Percentiles rank a stretch among this genome's conserved stretches.
These are phyloP conservation scores for Archivesica marissinica DNA, from an alignment of 1,140 invertebrate genomes.

Conservation along the genomic window DNA sequence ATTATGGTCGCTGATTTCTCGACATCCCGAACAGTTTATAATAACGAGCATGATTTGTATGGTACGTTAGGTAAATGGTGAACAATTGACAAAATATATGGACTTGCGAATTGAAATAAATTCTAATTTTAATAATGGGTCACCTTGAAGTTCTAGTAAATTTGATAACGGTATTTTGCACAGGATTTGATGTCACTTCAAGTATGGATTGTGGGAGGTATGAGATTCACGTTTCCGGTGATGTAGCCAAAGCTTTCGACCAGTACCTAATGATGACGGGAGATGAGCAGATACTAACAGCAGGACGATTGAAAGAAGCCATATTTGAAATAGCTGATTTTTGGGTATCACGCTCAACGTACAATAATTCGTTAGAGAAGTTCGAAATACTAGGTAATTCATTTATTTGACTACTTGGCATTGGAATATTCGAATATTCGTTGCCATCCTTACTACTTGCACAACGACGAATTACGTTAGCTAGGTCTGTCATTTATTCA, in stretches of 20 bases:
- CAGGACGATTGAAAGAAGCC: slow-evolving; percentile 69
- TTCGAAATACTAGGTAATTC: slow-evolving; percentile 77
- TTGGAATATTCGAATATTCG: too few relatives aligned
- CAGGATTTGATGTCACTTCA: slow-evolving; percentile 78
- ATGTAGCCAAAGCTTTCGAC: slow-evolving; percentile 83
- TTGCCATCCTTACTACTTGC: too few relatives aligned
- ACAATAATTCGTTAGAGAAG: slow-evolving; percentile 60
- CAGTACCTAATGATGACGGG: slow-evolving; percentile 82
- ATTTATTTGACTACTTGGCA: background rate
- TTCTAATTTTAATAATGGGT: too few relatives aligned
- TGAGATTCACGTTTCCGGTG: slow-evolving; percentile 84
- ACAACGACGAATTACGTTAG: background rate
- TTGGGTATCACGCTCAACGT: slow-evolving; percentile 76
- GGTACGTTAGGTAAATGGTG: slow-evolving; percentile 75
- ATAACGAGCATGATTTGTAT: slow-evolving; percentile 66
- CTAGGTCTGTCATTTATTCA: too few relatives aligned
- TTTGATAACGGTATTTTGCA: background rate
- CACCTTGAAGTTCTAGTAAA: too few relatives aligned
- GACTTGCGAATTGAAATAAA: too few relatives aligned
- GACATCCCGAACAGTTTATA: slow-evolving; percentile 71
- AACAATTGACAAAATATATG: too few relatives aligned
- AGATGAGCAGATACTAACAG: slow-evolving; percentile 71
- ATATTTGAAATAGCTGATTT: slow-evolving; percentile 83
- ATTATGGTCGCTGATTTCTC: slow-evolving; percentile 84
- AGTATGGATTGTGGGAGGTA: slow-evolving; percentile 68